A percentile compares a stretch with the other conserved stretches of the same genome.
These are phyloP conservation scores for Hyposoter dolosus DNA, from an alignment of 2,888 invertebrate genomes.

Conservation along the genomic window DNA sequence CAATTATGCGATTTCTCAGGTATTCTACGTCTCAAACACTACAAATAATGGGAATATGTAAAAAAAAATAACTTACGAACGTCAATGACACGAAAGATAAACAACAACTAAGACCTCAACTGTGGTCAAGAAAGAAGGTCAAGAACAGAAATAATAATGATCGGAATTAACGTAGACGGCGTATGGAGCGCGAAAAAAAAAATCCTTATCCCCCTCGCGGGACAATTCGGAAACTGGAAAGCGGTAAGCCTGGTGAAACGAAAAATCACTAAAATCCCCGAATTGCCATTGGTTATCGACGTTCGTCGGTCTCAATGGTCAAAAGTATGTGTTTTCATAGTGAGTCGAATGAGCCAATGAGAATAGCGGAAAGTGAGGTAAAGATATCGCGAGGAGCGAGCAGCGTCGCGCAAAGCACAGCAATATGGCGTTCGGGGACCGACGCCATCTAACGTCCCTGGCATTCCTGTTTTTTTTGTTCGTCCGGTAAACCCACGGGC, in stretches of 20 bases:
- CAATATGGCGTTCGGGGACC: conserved; percentile 80
- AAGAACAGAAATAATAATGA: not conserved
- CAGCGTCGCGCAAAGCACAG: conserved; percentile 53
- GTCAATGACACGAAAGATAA: conserved; percentile 38
- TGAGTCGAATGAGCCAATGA: conserved; percentile 34
- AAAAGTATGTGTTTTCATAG: conserved; percentile 18
- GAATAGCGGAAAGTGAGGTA: not conserved
- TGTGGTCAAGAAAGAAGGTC: not conserved
- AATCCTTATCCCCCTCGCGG: conserved; percentile 18
- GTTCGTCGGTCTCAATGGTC: conserved; percentile 16
- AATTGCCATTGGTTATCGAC: conserved; percentile 9
- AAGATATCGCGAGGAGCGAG: conserved; percentile 30
- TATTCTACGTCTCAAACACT: not conserved
- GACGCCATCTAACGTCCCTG: conserved; percentile 84
- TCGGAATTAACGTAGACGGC: not conserved
- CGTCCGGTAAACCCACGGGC: conserved; percentile 77
- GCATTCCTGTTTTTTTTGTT: conserved; percentile 81
- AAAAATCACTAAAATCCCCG: conserved; percentile 42
- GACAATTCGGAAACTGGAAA: not conserved
- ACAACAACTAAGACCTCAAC: conserved; percentile 28
- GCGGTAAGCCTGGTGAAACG: conserved; percentile 13
- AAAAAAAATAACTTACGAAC: conserved; percentile 45
- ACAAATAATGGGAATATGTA: not conserved
- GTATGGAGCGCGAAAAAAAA: conserved; percentile 6
- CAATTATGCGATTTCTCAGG: no score